Evolutionary conservation across 2,888 invertebrate species (phyloP).

Genomic region (Leucophenga montana): DNA sequence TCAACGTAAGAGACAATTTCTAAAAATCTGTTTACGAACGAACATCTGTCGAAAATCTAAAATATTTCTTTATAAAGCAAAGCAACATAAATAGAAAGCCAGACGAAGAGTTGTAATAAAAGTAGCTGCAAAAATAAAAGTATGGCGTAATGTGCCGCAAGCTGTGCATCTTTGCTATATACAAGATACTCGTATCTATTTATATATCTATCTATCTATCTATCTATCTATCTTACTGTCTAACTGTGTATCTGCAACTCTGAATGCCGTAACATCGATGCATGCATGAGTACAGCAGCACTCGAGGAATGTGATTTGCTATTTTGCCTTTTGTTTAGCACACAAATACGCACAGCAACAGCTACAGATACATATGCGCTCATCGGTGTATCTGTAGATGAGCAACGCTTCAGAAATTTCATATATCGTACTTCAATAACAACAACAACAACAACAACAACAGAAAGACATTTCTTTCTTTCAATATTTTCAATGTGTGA

Average conservation of each 20-base stretch:
- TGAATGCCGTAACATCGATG: constrained; percentile 17
- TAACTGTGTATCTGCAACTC: constrained; percentile 1
- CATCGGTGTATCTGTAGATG: neutral
- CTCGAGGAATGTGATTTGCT: constrained; percentile 54
- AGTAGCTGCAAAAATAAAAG: too few relatives aligned
- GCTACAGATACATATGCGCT: neutral
- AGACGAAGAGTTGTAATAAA: neutral
- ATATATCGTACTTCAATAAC: constrained; percentile 55
- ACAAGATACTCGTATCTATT: neutral
- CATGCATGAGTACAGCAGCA: constrained; percentile 19
- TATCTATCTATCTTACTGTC: neutral
- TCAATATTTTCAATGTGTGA: constrained; percentile 57
- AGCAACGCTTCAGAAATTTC: constrained; percentile 43
- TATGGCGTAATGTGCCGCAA: neutral
- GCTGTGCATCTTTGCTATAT: neutral
- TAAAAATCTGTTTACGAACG: constrained; percentile 55
- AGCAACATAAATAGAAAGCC: neutral
- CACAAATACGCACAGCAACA: constrained; percentile 19
- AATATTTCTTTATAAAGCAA: constrained; percentile 44
- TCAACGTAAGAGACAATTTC: constrained; percentile 51
- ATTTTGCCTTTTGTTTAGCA: constrained; percentile 46
- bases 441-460: too few relatives aligned
- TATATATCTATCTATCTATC: neutral
- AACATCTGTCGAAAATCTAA: constrained; percentile 58
- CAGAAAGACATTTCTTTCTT: constrained; percentile 30